These are phyloP conservation scores for Doryteuthis pealeii DNA, from an alignment of 1,140 invertebrate genomes.

Conservation along the genomic window DNA sequence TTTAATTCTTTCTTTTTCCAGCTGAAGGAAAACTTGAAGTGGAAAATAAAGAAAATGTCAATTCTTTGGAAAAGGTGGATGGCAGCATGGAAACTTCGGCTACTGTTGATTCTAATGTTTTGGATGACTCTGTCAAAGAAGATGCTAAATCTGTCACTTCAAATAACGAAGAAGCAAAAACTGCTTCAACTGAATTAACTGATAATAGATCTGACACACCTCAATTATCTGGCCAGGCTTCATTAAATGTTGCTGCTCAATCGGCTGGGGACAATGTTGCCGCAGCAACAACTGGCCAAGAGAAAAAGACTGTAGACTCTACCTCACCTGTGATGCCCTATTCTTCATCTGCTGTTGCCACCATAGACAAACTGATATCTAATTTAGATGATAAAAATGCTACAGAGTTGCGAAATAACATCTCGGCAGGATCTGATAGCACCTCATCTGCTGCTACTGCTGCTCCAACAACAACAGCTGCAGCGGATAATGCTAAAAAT, in stretches of 20 bases:
- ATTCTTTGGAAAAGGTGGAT: slow-evolving; percentile 8
- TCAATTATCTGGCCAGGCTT: background rate
- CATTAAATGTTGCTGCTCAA: background rate
- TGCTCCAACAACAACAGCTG: too few species aligned
- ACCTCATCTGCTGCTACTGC: too few species aligned
- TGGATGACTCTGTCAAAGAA: background rate
- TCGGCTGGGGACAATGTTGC: background rate
- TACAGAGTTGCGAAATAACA: background rate
- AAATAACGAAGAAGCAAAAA: background rate
- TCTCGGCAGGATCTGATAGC: background rate
- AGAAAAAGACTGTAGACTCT: too few species aligned
- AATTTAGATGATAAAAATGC: background rate
- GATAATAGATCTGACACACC: background rate
- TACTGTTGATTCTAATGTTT: background rate
- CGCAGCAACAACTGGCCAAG: too few species aligned
- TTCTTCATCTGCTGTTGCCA: background rate
- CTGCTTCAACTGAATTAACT: background rate
- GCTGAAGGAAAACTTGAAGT: background rate
- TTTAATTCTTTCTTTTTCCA: background rate
- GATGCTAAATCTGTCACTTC: background rate
- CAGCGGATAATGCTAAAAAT: too few species aligned
- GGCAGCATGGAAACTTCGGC: background rate
- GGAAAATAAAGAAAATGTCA: slow-evolving; percentile 11
- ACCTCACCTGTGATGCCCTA: background rate
- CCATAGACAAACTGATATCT: background rate